Evolutionary conservation across 2,113 vertebrate genomes (phyloP).

Genomic region (Larimichthys crocea): DNA sequence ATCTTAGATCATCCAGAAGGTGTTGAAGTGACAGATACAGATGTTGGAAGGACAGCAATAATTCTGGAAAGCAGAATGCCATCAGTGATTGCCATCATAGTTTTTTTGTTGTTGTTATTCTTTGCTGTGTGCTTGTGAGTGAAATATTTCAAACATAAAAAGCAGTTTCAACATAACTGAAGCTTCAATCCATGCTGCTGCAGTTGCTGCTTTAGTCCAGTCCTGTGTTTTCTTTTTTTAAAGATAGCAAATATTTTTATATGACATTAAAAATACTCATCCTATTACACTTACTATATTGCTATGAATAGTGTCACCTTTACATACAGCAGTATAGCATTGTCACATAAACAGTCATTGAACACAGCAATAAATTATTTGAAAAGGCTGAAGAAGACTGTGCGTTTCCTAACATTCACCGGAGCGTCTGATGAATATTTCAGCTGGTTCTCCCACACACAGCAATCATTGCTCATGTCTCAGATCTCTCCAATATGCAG

Average conservation of each 20-base stretch:
- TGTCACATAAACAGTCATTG: constrained; percentile 57
- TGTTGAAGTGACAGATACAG: background rate
- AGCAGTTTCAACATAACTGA: background rate
- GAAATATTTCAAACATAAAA: constrained; percentile 41
- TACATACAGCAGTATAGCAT: constrained; percentile 40
- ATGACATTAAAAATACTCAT: constrained; percentile 53
- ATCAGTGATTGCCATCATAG: background rate
- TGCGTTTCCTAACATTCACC: constrained; percentile 31
- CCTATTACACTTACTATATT: constrained; percentile 43
- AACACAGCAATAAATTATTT: constrained; percentile 64
- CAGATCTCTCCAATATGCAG: background rate
- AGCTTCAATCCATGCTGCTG: constrained; percentile 25
- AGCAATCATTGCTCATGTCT: background rate
- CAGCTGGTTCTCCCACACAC: constrained; percentile 5
- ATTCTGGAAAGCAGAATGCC: background rate
- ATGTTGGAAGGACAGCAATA: background rate
- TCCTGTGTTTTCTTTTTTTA: constrained; percentile 24
- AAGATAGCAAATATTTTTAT: constrained; percentile 52
- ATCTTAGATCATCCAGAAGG: background rate
- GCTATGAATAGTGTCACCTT: constrained; percentile 52
- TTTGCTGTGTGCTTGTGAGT: background rate
- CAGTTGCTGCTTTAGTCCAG: constrained; percentile 7
- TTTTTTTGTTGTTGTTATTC: background rate
- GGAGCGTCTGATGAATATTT: background rate
- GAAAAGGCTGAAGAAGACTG: constrained; percentile 49